Evolutionary conservation across 1,140 invertebrate genomes (phyloP).

Genomic region (Sweltsa coloradensis): DNA sequence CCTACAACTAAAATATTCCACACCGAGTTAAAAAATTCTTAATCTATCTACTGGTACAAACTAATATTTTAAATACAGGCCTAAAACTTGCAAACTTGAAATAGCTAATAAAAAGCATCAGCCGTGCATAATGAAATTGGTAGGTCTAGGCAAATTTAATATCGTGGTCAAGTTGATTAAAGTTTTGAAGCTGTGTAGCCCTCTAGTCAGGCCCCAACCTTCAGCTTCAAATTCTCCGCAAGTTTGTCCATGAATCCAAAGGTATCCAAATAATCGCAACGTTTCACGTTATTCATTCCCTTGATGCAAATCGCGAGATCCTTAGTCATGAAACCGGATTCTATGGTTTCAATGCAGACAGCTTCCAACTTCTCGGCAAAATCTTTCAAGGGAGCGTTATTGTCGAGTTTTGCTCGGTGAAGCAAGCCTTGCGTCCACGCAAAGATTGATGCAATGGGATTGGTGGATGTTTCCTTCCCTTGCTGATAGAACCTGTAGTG

Average conservation of each 20-base stretch:
- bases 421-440: slow-evolving; percentile 90
- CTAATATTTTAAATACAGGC: too few relatives aligned
- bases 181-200: too few relatives aligned
- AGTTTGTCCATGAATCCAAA: slow-evolving; percentile 96
- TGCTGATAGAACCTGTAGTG: slow-evolving; percentile 90
- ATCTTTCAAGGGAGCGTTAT: slow-evolving; percentile 58
- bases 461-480: slow-evolving; percentile 95
- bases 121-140: too few relatives aligned
- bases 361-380: slow-evolving; percentile 78
- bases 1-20: too few relatives aligned
- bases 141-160: too few relatives aligned
- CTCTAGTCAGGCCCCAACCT: slow-evolving; percentile 35
- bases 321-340: slow-evolving; percentile 94
- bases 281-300: slow-evolving; percentile 69
- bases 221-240: slow-evolving; percentile 79
- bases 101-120: too few relatives aligned
- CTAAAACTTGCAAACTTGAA: too few relatives aligned
- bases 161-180: too few relatives aligned
- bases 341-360: slow-evolving; percentile 90
- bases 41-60: too few relatives aligned
- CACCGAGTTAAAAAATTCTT: too few relatives aligned
- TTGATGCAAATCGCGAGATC: slow-evolving; percentile 98
- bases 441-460: slow-evolving; percentile 97
- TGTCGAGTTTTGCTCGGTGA: slow-evolving; percentile 87
- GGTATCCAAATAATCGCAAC: slow-evolving; percentile 88